A percentile compares a stretch with the other conserved stretches of the same genome.
These are phyloP conservation scores for Keiferia lycopersicella DNA, from an alignment of 2,888 invertebrate species.

Conservation along the genomic window DNA sequence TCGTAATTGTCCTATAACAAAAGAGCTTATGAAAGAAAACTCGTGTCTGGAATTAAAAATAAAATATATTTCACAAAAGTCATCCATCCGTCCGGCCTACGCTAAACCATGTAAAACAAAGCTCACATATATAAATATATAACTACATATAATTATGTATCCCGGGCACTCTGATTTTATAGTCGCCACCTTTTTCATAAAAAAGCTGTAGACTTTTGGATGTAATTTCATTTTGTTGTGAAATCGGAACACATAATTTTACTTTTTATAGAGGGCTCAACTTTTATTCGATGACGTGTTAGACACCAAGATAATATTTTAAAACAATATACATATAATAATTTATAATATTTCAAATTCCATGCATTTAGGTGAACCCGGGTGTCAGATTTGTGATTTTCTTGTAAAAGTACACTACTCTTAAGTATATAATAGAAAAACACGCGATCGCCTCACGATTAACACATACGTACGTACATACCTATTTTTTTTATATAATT, in stretches of 20 bases:
- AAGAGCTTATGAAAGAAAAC: neutral
- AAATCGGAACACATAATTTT: neutral
- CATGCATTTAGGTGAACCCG: conserved; percentile 31
- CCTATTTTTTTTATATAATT: conserved; percentile 40
- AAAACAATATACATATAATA: neutral
- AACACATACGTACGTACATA: conserved; percentile 52
- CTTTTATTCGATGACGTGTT: conserved; percentile 4
- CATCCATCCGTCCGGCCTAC: conserved; percentile 51
- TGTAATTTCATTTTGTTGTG: neutral
- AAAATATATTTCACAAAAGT: conserved; percentile 77
- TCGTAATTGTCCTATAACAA: too few relatives aligned
- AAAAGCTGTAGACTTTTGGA: neutral
- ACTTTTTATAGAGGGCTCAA: neutral
- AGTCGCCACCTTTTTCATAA: neutral
- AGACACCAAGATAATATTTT: neutral
- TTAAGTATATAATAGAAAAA: conserved; percentile 60
- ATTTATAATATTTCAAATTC: neutral
- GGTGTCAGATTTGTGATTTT: conserved; percentile 69
- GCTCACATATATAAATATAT: conserved; percentile 74
- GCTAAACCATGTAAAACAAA: conserved; percentile 70
- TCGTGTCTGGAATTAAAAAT: conserved; percentile 72
- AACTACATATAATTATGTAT: conserved; percentile 56
- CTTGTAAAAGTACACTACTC: conserved; percentile 77
- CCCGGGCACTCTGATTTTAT: conserved; percentile 33
- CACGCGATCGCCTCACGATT: conserved; percentile 68